These are phyloP conservation scores for Thelaira solivaga DNA, from an alignment of 2,888 invertebrate genomes.

Conservation along the genomic window DNA sequence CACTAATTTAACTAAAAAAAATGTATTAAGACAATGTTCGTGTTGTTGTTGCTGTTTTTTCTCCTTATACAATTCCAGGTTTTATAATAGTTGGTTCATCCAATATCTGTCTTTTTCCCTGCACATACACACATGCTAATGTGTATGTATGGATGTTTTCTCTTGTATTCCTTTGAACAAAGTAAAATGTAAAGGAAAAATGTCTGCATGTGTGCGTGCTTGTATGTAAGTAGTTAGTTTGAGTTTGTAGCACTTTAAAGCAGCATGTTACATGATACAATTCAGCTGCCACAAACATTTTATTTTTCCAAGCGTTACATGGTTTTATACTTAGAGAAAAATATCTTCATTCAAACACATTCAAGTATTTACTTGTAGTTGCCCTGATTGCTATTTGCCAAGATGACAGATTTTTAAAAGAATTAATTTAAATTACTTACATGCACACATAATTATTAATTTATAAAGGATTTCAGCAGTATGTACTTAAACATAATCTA, in stretches of 20 bases:
- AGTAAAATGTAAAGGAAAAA: conserved; percentile 1
- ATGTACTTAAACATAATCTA: no score
- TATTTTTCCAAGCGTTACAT: conserved; percentile 17
- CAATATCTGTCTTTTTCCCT: background rate
- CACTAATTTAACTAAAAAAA: conserved; percentile 12
- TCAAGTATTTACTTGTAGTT: background rate
- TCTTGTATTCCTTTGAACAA: conserved; percentile 33
- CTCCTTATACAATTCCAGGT: conserved; percentile 38
- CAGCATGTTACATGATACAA: conserved; percentile 57
- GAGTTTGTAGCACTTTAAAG: conserved; percentile 46
- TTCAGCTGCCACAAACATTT: conserved; percentile 14
- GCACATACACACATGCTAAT: background rate
- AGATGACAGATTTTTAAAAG: conserved; percentile 13
- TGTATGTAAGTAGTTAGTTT: conserved; percentile 14
- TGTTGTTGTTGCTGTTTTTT: background rate
- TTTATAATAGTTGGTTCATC: conserved; percentile 18
- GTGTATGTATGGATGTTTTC: conserved; percentile 24
- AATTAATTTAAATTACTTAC: conserved; percentile 7
- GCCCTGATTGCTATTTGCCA: background rate
- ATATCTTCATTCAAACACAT: background rate
- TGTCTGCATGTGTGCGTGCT: no score
- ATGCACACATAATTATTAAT: no score
- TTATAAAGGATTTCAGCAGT: no score
- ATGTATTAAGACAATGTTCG: background rate
- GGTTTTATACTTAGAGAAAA: conserved; percentile 32